phyloP scores from a whole-genome alignment of 2,113 vertebrate species.

The Centropus unirufus region DNA sequence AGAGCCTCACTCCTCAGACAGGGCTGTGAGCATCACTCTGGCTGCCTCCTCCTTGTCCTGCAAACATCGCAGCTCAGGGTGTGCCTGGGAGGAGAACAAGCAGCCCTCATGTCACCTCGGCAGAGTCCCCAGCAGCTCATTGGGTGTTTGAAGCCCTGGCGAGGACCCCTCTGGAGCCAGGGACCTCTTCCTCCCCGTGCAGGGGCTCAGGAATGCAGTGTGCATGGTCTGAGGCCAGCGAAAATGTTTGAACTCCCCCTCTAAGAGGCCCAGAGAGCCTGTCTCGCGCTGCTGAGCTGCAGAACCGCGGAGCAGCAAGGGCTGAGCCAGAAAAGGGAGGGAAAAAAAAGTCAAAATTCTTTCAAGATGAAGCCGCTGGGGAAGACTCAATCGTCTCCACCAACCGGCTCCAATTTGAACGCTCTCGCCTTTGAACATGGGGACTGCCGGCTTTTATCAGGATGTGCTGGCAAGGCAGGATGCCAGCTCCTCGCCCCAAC shows the following conservation, averaged over 20 bases:
- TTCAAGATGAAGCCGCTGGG: slow-evolving; percentile 63
- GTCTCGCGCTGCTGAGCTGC: slow-evolving; percentile 31
- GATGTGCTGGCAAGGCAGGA: background rate
- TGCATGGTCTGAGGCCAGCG: slow-evolving; percentile 22
- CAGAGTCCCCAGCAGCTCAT: background rate
- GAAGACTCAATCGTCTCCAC: slow-evolving; percentile 49
- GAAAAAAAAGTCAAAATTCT: slow-evolving; percentile 24
- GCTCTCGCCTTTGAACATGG: background rate
- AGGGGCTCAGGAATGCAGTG: slow-evolving; percentile 41
- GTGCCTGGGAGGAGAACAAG: background rate
- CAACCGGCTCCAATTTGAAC: background rate
- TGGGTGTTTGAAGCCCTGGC: background rate
- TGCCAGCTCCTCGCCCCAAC: background rate
- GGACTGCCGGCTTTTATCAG: slow-evolving; percentile 5
- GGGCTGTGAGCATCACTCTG: background rate
- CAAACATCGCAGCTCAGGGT: background rate
- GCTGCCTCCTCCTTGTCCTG: background rate
- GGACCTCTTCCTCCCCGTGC: background rate
- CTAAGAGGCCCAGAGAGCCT: slow-evolving; percentile 55
- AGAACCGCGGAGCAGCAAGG: background rate
- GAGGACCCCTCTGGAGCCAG: background rate
- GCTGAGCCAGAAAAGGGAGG: slow-evolving; percentile 10
- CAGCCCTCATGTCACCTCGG: background rate
- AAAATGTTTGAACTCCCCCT: slow-evolving; percentile 53
- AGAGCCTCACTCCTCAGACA: background rate